Evolutionary conservation across 2,888 invertebrate genomes (phyloP).

Genomic region (Ichneumoninae sp.): DNA sequence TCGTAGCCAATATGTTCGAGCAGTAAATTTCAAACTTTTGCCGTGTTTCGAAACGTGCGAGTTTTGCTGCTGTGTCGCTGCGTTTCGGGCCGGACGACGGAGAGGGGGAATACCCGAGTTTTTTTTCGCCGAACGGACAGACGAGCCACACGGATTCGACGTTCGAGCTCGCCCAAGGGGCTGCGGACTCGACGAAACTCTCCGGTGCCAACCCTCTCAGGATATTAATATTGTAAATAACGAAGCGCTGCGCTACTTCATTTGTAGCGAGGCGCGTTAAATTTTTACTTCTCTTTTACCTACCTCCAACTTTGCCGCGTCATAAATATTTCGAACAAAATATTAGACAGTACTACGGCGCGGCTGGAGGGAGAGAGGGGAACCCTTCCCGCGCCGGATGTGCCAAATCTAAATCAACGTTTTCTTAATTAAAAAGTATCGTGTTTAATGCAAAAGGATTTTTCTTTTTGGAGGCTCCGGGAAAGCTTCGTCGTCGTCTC

Average conservation of each 20-base stretch:
- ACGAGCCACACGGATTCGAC: conserved; percentile 67
- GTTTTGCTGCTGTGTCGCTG: conserved; percentile 67
- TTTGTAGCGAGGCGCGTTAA: conserved; percentile 53
- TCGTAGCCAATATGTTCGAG: conserved; percentile 83
- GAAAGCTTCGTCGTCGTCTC: neutral
- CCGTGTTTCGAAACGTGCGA: conserved; percentile 69
- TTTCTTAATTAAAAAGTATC: conserved; percentile 54
- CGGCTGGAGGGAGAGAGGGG: neutral
- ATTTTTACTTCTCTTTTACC: conserved; percentile 39
- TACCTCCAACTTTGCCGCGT: conserved; percentile 45
- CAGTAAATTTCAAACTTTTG: conserved; percentile 82
- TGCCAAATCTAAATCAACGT: conserved; percentile 50
- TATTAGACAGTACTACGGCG: conserved; percentile 44
- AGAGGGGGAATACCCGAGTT: neutral
- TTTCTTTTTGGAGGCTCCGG: neutral
- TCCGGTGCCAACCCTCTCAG: conserved; percentile 70
- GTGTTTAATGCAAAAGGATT: neutral
- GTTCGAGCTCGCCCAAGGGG: conserved; percentile 57
- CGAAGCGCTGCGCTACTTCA: conserved; percentile 64
- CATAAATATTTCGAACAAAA: conserved; percentile 57
- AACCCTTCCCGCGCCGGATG: neutral
- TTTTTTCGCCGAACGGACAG: conserved; percentile 73
- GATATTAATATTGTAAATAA: conserved; percentile 79
- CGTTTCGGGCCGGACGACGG: conserved; percentile 4
- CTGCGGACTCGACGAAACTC: conserved; percentile 60